phyloP scores from a whole-genome alignment of 2,888 invertebrate species.

The Sphaerophoria rueppellii region DNA sequence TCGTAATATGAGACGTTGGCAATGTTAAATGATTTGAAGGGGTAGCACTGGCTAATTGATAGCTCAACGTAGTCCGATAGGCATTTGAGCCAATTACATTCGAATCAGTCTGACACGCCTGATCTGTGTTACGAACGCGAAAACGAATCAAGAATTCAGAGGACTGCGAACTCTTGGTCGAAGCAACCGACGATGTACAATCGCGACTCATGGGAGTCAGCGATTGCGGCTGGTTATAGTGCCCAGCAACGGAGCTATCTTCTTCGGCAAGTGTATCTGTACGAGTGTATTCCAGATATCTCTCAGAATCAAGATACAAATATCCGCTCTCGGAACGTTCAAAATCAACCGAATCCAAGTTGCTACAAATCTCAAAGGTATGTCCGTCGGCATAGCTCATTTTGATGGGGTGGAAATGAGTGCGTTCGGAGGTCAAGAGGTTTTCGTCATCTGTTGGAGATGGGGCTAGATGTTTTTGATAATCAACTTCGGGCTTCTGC shows the following conservation, averaged over 20 bases:
- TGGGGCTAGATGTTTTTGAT: slow-evolving; percentile 38
- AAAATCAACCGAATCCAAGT: slow-evolving; percentile 86
- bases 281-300: slow-evolving; percentile 77
- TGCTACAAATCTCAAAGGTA: slow-evolving; percentile 87
- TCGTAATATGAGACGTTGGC: slow-evolving; percentile 9
- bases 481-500: slow-evolving; percentile 62
- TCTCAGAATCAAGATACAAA: slow-evolving; percentile 84
- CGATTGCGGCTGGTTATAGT: slow-evolving; percentile 26
- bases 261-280: slow-evolving; percentile 76
- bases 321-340: slow-evolving; percentile 87
- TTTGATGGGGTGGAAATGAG: slow-evolving; percentile 92
- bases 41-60: slow-evolving; percentile 31
- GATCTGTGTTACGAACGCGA: slow-evolving; percentile 59
- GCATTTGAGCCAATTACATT: slow-evolving; percentile 48
- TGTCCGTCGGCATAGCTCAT: slow-evolving; percentile 87
- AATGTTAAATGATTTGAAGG: slow-evolving; percentile 22
- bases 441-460: slow-evolving; percentile 84
- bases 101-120: slow-evolving; percentile 62
- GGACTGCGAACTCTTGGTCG: slow-evolving; percentile 48
- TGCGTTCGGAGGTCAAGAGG: slow-evolving; percentile 89
- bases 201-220: slow-evolving; percentile 44
- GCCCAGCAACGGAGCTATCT: slow-evolving; percentile 67
- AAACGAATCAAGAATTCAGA: slow-evolving; percentile 64
- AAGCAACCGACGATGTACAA: slow-evolving; percentile 49
- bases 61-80: slow-evolving; percentile 38